Conservation (phyloP, 1,140 invertebrate genomes). For the Idris sp. region DNA sequence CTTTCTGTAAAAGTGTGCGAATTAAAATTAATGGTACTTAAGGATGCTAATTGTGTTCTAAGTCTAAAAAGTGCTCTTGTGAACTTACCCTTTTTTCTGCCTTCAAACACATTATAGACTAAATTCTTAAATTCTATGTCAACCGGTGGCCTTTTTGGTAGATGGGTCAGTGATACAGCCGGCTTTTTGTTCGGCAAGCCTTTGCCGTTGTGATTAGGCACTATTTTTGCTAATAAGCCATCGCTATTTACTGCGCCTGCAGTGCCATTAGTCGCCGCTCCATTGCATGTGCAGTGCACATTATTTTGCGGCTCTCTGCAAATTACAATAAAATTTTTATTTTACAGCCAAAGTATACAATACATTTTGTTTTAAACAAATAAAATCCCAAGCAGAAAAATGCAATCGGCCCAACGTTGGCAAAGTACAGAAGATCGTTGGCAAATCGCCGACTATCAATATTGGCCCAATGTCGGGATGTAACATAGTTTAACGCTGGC, state of each 20-base stretch:
- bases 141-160: slow-evolving; percentile 89
- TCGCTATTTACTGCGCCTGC: slow-evolving; percentile 69
- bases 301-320: slow-evolving; percentile 84
- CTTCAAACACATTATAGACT: slow-evolving; percentile 90
- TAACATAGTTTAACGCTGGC: too few relatives aligned
- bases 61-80: too few relatives aligned
- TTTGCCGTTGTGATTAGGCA: slow-evolving; percentile 81
- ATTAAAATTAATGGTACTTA: too few relatives aligned
- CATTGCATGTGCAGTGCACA: slow-evolving; percentile 82
- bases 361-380: too few relatives aligned
- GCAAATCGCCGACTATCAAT: too few relatives aligned
- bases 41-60: too few relatives aligned
- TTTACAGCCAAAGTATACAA: too few relatives aligned
- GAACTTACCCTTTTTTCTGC: slow-evolving; percentile 82
- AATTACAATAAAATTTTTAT: slow-evolving; percentile 13
- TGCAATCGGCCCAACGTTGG: too few relatives aligned
- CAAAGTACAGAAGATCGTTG: too few relatives aligned
- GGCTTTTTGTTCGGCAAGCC: slow-evolving; percentile 74
- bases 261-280: slow-evolving; percentile 76
- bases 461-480: too few relatives aligned
- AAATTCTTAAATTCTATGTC: slow-evolving; percentile 92
- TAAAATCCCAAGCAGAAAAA: too few relatives aligned
- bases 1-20: too few relatives aligned
- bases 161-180: slow-evolving; percentile 83
- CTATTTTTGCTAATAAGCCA: slow-evolving; percentile 81